Evolutionary conservation across 1,140 invertebrate genomes (phyloP).

Genomic region (Scaptomyza graminum): DNA sequence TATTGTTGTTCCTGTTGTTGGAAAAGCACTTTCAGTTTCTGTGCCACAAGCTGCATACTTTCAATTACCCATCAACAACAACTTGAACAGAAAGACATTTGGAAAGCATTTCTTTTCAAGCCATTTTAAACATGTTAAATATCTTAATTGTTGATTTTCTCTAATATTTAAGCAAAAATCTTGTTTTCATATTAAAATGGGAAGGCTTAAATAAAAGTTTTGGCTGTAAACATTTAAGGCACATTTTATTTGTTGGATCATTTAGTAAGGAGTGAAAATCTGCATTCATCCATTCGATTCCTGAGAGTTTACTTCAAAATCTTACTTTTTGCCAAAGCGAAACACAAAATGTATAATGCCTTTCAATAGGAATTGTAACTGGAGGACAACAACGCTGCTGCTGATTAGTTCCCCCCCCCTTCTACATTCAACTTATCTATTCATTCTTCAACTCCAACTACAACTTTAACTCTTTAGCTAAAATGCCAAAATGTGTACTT

Average conservation of each 20-base stretch:
- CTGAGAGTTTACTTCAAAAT: background rate
- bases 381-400: background rate
- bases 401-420: conserved; percentile 5
- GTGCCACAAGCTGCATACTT: conserved; percentile 32
- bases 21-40: conserved; percentile 66
- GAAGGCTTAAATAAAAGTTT: too few species aligned
- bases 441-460: too few species aligned
- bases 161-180: too few species aligned
- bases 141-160: too few species aligned
- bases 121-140: too few species aligned
- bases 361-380: conserved; percentile 5
- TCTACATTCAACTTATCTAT: too few species aligned
- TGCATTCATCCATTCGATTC: too few species aligned
- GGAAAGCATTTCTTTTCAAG: background rate
- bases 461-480: conserved; percentile 7
- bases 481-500: conserved; percentile 24
- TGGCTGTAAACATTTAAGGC: too few species aligned
- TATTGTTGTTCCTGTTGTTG: conserved; percentile 15
- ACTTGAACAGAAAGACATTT: background rate
- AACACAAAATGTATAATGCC: conserved; percentile 9
- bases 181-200: too few species aligned
- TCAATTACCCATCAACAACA: conserved; percentile 35
- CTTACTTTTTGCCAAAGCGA: background rate
- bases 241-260: too few species aligned
- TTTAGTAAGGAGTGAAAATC: too few species aligned